These are phyloP conservation scores for Drosophila pseudoananassae DNA, from an alignment of 1,140 invertebrate species.

Conservation along the genomic window DNA sequence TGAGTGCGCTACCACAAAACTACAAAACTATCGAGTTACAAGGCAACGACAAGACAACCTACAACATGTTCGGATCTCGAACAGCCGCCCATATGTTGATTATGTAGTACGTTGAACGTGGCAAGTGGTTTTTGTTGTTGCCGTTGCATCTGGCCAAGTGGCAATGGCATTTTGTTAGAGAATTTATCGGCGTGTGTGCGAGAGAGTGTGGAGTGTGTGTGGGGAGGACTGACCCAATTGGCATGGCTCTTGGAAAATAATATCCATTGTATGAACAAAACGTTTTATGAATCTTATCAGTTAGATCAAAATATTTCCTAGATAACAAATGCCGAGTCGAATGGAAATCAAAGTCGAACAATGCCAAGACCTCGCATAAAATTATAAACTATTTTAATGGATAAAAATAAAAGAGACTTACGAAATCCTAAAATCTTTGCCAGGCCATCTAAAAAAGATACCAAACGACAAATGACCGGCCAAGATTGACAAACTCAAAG, in stretches of 20 bases:
- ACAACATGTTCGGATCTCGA: constrained; percentile 70
- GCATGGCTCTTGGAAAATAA: constrained; percentile 36
- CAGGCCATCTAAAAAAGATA: constrained; percentile 29
- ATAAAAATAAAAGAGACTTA: constrained; percentile 43
- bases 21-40: constrained; percentile 80
- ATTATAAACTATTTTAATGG: constrained; percentile 63
- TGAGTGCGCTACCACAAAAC: constrained; percentile 81
- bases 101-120: constrained; percentile 52
- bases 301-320: constrained; percentile 53
- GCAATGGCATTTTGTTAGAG: constrained; percentile 65
- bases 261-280: constrained; percentile 36
- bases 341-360: constrained; percentile 52
- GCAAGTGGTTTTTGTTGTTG: constrained; percentile 43
- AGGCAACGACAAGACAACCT: constrained; percentile 79
- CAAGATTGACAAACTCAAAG: constrained; percentile 32
- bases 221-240: constrained; percentile 64
- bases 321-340: constrained; percentile 64
- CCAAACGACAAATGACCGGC: constrained; percentile 55
- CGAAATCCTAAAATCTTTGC: constrained; percentile 45
- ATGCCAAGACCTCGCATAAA: constrained; percentile 68
- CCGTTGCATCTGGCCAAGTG: constrained; percentile 46
- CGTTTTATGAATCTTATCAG: constrained; percentile 64
- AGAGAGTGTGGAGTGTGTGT: constrained; percentile 5
- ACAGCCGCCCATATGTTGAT: constrained; percentile 71
- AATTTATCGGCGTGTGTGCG: constrained; percentile 54